phyloP scores from a whole-genome alignment of 2,113 vertebrate species.

The Globicephala melas region DNA sequence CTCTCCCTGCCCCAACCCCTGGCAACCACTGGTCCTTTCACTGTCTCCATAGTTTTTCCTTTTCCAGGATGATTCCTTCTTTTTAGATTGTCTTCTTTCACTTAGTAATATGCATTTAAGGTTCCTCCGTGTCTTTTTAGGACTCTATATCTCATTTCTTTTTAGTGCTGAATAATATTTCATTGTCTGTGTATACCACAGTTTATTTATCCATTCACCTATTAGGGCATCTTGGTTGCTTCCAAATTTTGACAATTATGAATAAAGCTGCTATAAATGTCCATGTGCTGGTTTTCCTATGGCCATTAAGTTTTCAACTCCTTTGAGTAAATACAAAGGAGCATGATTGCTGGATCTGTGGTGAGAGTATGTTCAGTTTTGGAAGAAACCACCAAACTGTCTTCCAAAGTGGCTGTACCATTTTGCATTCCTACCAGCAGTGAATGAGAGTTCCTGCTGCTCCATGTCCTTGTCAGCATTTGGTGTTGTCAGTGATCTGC shows the following conservation, averaged over 20 bases:
- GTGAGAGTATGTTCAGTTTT: not conserved
- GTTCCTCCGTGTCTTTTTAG: not conserved
- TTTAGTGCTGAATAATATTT: not conserved
- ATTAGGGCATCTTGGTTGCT: not conserved
- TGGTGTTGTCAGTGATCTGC: not conserved
- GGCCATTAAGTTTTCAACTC: not conserved
- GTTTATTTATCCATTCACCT: not conserved
- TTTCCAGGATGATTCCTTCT: not conserved
- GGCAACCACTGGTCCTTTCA: not conserved
- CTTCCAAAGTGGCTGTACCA: not conserved
- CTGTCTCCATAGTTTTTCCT: not conserved
- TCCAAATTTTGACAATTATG: not conserved
- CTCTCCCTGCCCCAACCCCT: not conserved
- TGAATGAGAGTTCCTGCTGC: not conserved
- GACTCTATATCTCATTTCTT: not conserved
- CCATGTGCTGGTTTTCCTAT: not conserved
- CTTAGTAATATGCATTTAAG: not conserved
- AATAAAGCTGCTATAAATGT: not conserved
- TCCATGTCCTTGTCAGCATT: not conserved
- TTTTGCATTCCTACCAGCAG: not conserved
- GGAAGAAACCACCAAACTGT: not conserved
- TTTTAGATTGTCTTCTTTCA: not conserved
- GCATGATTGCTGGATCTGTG: not conserved
- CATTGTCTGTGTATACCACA: not conserved
- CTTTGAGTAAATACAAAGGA: not conserved